Evolutionary conservation across 2,888 invertebrate genomes (phyloP).

Genomic region (Eupithecia subumbrata): DNA sequence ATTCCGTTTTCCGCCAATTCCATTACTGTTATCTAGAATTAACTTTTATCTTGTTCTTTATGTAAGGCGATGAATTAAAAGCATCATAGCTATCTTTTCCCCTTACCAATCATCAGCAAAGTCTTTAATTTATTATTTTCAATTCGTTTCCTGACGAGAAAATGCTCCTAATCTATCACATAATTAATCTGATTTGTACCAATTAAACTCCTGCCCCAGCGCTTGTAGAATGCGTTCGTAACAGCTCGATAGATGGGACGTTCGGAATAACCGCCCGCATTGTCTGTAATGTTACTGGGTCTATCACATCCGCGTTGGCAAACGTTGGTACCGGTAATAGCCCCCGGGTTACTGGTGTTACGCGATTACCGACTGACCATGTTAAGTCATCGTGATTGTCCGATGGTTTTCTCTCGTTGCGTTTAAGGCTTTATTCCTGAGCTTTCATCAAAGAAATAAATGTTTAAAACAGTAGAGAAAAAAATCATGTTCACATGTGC

Average conservation of each 20-base stretch:
- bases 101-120: neutral
- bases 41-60: too few species aligned
- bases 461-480: neutral
- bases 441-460: neutral
- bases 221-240: constrained; percentile 43
- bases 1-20: neutral
- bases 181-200: constrained; percentile 22
- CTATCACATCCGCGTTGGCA: constrained; percentile 69
- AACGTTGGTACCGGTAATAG: constrained; percentile 34
- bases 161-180: neutral
- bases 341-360: constrained; percentile 18
- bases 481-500: neutral
- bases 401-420: neutral
- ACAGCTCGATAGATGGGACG: constrained; percentile 48
- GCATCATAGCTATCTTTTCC: too few species aligned
- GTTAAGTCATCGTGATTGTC: constrained; percentile 24
- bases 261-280: constrained; percentile 61
- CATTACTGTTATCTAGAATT: too few species aligned
- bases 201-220: constrained; percentile 44
- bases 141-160: neutral
- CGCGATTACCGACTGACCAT: constrained; percentile 36
- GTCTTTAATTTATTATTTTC: neutral
- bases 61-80: too few species aligned
- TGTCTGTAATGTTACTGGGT: constrained; percentile 57
- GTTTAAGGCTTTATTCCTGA: neutral